Percentiles rank a stretch among this genome's conserved stretches.
Evolutionary conservation across 2,797 vertebrate species (phyloP).

Genomic region (Anguilla megastoma): DNA sequence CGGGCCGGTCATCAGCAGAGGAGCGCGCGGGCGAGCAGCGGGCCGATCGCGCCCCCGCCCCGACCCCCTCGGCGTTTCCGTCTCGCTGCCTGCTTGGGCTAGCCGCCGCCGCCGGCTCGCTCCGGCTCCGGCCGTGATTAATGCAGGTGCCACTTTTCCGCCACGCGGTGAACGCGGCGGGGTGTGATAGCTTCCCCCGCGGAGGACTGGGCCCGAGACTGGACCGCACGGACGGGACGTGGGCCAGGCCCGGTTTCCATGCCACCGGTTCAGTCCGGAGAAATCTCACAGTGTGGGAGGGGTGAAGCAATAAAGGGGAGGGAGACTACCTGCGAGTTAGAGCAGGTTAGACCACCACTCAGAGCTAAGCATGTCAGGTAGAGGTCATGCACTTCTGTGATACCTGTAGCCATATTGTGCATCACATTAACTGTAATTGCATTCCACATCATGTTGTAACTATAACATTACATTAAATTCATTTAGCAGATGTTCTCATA

Average conservation of each 20-base stretch:
- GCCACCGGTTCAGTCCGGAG: constrained; percentile 6
- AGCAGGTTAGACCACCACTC: neutral
- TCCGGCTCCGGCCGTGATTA: neutral
- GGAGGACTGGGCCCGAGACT: neutral
- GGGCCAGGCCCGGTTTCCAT: neutral
- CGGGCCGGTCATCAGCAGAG: neutral
- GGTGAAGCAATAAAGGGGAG: constrained; percentile 50
- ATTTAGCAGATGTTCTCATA: too few relatives aligned
- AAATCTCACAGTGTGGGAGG: constrained; percentile 48
- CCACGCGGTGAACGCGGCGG: neutral
- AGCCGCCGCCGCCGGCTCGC: neutral
- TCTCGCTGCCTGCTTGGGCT: neutral
- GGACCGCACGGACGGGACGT: neutral
- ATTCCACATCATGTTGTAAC: too few relatives aligned
- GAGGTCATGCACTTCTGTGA: neutral
- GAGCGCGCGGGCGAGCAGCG: neutral
- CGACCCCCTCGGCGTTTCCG: neutral
- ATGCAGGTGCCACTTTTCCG: neutral
- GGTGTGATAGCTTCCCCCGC: neutral
- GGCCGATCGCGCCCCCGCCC: neutral
- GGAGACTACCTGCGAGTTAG: constrained; percentile 35
- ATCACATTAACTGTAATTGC: too few relatives aligned
- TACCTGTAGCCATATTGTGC: neutral
- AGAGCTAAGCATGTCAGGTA: neutral
- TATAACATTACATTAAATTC: too few relatives aligned